Evolutionary conservation across 2,888 invertebrate genomes (phyloP), one percentile per base, ranked within the genome.

Genomic region (Mechanitis messenoides): DNA sequence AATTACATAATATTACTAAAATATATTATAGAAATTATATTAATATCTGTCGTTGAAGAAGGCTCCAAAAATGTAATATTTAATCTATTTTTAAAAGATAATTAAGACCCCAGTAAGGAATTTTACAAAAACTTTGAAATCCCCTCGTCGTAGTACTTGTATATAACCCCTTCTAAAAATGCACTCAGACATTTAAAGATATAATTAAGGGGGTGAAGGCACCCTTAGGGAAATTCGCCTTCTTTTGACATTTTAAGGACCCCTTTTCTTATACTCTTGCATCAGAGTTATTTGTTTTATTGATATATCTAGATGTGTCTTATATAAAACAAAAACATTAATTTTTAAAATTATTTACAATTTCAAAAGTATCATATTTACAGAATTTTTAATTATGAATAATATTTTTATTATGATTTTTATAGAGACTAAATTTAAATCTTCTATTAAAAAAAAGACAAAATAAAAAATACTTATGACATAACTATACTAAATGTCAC

Each of bases 111-210:
- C 56, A 60, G 54, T 42, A 56, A 60, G 55, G 58, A 62, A 64
- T 68, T 73, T 71, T 71, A 71, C 71, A 69, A 74, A 74, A 75
- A 72, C 68, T 74, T 73, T 62, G 66, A 65, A 64, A 69, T 69
- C 72, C 73, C 73, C 70, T 20, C 50, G 28, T 4, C 50, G 28
- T 31, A 28, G 9, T 9, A 28, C 50, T 9, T 31, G 31, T 9
- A 75, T 71, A 72, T 79, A 77, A 81, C 82, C 80, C 73, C 79
- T 66, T 72, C 81, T 83, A 89, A 89, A 89, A 89, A 89, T 89
- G 86, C 85, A 88, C 84, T 86, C 85, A 84, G 84, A 85, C 87
- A 87, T 88, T 89, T 87, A 87, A 88, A 89, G 85, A 88, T 88
- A 87, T 89, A 89, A 89, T 89, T 88, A 87, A 87, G 84, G 84